phyloP scores from a whole-genome alignment of 2,888 invertebrate species.

The Timandra comae region DNA sequence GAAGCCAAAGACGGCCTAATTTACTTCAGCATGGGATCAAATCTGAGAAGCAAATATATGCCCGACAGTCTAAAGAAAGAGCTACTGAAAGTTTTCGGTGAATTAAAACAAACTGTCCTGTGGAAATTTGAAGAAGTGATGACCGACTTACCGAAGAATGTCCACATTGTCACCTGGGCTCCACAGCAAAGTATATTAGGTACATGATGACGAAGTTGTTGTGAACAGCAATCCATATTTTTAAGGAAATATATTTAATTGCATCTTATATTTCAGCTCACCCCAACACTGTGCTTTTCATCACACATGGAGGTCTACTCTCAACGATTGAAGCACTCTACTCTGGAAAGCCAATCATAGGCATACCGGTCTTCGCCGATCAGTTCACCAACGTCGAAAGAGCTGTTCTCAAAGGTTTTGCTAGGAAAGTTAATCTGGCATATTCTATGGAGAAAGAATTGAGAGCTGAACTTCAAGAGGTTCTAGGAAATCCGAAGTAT shows the following conservation, averaged over 20 bases:
- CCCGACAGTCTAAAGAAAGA: constrained; percentile 10
- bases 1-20: constrained; percentile 34
- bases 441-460: background rate
- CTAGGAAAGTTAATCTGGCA: constrained; percentile 30
- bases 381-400: constrained; percentile 40
- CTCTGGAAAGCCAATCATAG: constrained; percentile 43
- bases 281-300: constrained; percentile 41
- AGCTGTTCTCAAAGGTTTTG: constrained; percentile 39
- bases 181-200: constrained; percentile 56
- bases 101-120: constrained; percentile 47
- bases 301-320: constrained; percentile 45
- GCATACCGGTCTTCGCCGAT: constrained; percentile 44
- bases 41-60: constrained; percentile 18
- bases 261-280: constrained; percentile 41
- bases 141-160: constrained; percentile 40
- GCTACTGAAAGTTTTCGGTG: constrained; percentile 39
- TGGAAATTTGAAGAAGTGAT: constrained; percentile 56
- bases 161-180: constrained; percentile 52
- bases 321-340: constrained; percentile 43
- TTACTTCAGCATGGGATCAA: constrained; percentile 28
- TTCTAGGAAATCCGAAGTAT: background rate
- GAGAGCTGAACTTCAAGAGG: background rate
- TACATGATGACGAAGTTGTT: too few relatives aligned
- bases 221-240: too few relatives aligned
- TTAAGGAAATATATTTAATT: too few relatives aligned